Evolutionary conservation across 92 coral and sea anemone genomes (phyloP), one percentile per base, ranked within the genome.

Genomic region (Zoanthus sociatus): DNA sequence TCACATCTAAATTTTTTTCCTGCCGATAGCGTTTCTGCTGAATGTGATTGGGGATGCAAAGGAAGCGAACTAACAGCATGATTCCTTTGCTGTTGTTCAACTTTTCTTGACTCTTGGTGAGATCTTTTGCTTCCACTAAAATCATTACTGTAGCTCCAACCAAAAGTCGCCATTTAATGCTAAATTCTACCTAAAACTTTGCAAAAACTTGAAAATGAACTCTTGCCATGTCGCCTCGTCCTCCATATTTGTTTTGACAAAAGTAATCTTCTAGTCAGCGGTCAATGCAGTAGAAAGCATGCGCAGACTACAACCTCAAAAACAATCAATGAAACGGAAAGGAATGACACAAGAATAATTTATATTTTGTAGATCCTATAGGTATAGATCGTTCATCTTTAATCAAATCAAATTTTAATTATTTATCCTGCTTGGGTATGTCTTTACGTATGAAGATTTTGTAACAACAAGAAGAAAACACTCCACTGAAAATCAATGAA

Each of bases 91-190:
- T 96, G 93, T 26, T 89, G 94, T 76, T 94, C 98, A 0, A 89
- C 78, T 63, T 87, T 93, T 69, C 98, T 91, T 37, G 86, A 47
- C 78, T 89, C 91, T 37, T 93, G 94, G 64, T 92, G 84, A 9
- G 98, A 96, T 60, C 90, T 82, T 72, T 91, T 94, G 26, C 86
- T 90, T 83, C 96, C 98, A 76, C 93, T 91, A 33, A 92, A 94
- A 55, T 91, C 93, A 31, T 90, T 83, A 78, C 89, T 94, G 58
- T 94, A 94, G 58, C 98, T 94, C 98, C 98, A 94, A 33, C 98
- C 98, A 86, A 94, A 94, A 60, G 98, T 93, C 83, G 98, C 98
- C 98, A 94, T 94, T 18, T 13, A 81, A 18, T 81, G n/a, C 42
- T 31, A 71, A 37, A 37, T 53, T 72, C n/a, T 51, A 72, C 53